Percentiles rank a stretch among this genome's conserved stretches.
Evolutionary conservation across 2,797 vertebrate species (phyloP).

Genomic region (Pelochelys cantorii): DNA sequence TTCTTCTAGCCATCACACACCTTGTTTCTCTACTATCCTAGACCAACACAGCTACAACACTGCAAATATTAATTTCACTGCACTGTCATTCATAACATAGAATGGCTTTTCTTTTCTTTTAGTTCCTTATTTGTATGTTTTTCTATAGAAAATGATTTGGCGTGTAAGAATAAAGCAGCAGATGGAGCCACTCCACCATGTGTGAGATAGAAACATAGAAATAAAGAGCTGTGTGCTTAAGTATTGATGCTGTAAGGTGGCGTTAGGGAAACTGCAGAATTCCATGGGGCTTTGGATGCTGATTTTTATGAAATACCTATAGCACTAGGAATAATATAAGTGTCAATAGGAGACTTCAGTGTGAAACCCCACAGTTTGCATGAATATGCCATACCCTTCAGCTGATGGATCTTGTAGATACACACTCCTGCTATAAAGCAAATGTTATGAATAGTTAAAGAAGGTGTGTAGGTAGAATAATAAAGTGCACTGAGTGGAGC

Average conservation of each 20-base stretch:
- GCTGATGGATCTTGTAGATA: neutral
- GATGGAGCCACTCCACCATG: slow-evolving; percentile 67
- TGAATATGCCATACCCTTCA: neutral
- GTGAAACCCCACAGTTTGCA: neutral
- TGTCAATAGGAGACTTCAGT: neutral
- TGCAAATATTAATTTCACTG: neutral
- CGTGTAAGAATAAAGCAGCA: slow-evolving; percentile 55
- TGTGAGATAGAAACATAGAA: neutral
- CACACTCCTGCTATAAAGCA: neutral
- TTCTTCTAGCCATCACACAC: neutral
- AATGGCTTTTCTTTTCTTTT: neutral
- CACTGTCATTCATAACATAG: neutral
- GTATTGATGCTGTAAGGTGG: neutral
- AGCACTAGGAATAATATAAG: neutral
- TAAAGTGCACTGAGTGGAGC: neutral
- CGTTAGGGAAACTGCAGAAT: neutral
- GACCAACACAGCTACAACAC: neutral
- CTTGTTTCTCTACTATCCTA: neutral
- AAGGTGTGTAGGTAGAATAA: neutral
- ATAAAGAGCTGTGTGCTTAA: neutral
- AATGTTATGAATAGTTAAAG: neutral
- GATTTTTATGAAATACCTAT: neutral
- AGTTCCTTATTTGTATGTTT: rapidly evolving
- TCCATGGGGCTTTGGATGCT: neutral
- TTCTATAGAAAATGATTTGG: neutral